Conservation (phyloP, 2,113 vertebrate genomes). For the Colius striatus region DNA sequence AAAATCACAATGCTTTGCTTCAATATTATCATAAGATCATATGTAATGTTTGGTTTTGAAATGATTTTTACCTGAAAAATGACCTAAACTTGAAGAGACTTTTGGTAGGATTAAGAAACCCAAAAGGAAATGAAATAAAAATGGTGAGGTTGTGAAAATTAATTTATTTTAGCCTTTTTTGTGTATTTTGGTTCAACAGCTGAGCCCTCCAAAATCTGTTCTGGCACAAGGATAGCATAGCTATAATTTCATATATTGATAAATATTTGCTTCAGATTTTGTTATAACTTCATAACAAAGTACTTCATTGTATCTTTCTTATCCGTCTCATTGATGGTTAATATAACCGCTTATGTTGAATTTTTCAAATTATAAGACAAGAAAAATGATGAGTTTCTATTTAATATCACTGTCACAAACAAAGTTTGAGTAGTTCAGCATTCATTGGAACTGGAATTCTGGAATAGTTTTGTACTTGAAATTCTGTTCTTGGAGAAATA, state of each 20-base stretch:
- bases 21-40: neutral
- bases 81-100: neutral
- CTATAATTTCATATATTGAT: neutral
- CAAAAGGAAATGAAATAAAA: neutral
- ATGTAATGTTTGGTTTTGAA: neutral
- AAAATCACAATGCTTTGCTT: neutral
- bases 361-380: neutral
- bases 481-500: neutral
- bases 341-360: neutral
- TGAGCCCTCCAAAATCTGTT: neutral
- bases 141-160: neutral
- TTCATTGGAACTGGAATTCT: neutral
- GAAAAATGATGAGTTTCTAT: neutral
- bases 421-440: neutral
- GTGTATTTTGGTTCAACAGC: neutral
- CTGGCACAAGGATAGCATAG: neutral
- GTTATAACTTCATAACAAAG: neutral
- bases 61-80: neutral
- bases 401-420: neutral
- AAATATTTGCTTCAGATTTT: neutral
- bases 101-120: neutral
- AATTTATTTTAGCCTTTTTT: neutral
- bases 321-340: neutral
- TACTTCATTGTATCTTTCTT: neutral
- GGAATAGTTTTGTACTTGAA: neutral